These are phyloP conservation scores for Sapayoa aenigma DNA, from an alignment of 2,113 vertebrate genomes.

Conservation along the genomic window DNA sequence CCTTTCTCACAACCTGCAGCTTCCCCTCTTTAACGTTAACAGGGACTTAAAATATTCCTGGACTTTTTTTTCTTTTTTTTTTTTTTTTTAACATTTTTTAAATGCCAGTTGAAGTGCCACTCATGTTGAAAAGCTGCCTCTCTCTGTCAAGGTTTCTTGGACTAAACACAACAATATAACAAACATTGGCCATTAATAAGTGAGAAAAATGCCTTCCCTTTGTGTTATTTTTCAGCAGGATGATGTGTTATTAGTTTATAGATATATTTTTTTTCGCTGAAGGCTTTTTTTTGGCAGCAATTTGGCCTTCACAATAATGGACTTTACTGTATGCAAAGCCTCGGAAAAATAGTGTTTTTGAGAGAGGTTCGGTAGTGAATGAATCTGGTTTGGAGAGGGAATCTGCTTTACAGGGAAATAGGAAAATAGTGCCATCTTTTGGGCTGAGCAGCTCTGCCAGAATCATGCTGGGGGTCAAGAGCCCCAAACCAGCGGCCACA, in stretches of 20 bases:
- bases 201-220: not conserved
- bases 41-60: not conserved
- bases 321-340: slow-evolving; percentile 48
- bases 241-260: slow-evolving; percentile 34
- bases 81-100: not conserved
- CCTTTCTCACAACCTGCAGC: rapidly evolving
- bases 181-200: slow-evolving; percentile 31
- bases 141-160: not conserved
- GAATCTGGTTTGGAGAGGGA: not conserved
- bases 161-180: not conserved
- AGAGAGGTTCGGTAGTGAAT: not conserved
- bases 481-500: not conserved
- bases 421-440: slow-evolving; percentile 67
- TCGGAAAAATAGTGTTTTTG: not conserved
- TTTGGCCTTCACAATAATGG: slow-evolving; percentile 42
- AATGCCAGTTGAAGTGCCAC: not conserved
- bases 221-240: slow-evolving; percentile 11
- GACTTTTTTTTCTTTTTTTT: not conserved
- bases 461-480: not conserved
- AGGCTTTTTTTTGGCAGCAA: slow-evolving; percentile 35
- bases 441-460: not conserved
- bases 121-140: not conserved
- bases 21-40: not conserved
- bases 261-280: slow-evolving; percentile 8
- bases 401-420: not conserved